These are phyloP conservation scores for Acanthurus lineatus DNA, from an alignment of 2,797 vertebrate species.

Conservation along the genomic window DNA sequence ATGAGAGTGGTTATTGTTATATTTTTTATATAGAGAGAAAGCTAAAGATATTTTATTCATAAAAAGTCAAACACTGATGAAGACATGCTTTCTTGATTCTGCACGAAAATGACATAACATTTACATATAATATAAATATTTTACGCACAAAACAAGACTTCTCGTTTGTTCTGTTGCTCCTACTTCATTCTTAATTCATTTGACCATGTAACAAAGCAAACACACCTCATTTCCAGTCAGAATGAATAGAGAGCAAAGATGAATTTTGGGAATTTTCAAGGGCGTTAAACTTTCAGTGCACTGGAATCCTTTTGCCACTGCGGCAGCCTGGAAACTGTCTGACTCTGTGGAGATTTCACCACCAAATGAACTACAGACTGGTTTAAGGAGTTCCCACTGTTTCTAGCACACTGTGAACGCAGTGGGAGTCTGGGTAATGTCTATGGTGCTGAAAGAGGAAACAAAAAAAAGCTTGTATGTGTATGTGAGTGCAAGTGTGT, in stretches of 20 bases:
- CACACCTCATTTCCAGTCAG: background rate
- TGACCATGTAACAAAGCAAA: slow-evolving; percentile 5
- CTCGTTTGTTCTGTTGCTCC: background rate
- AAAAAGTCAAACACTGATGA: background rate
- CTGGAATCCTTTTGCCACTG: background rate
- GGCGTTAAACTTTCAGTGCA: slow-evolving; percentile 15
- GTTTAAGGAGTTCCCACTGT: slow-evolving; percentile 35
- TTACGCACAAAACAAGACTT: background rate
- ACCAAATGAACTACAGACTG: slow-evolving; percentile 40
- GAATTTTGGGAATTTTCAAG: slow-evolving; percentile 1
- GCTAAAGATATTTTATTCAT: background rate
- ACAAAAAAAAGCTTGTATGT: slow-evolving; percentile 25
- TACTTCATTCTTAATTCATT: slow-evolving; percentile 1
- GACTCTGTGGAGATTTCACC: slow-evolving; percentile 34
- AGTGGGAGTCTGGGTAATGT: slow-evolving; percentile 53
- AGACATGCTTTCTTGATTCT: background rate
- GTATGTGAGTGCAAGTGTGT: slow-evolving; percentile 5
- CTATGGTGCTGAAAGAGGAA: slow-evolving; percentile 57
- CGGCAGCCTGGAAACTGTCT: slow-evolving; percentile 12
- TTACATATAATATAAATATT: background rate
- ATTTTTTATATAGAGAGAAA: too few relatives aligned
- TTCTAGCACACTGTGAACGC: slow-evolving; percentile 83
- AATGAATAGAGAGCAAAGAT: background rate
- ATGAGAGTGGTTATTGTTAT: too few relatives aligned
- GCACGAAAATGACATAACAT: background rate